These are phyloP conservation scores for Diuraphis noxia DNA, from an alignment of 1,140 invertebrate species.

Conservation along the genomic window DNA sequence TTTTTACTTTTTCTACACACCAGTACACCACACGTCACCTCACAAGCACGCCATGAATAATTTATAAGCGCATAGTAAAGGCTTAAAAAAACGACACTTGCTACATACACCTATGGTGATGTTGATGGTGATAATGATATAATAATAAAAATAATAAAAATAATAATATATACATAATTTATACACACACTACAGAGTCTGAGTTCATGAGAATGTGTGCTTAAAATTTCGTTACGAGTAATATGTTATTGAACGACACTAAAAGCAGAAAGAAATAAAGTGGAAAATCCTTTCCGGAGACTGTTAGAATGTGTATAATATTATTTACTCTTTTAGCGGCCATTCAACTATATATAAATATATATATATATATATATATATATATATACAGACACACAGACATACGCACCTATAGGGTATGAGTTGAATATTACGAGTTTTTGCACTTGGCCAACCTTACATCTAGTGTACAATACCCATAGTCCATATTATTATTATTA, in stretches of 20 bases:
- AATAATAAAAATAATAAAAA: too few species aligned
- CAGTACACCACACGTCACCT: background rate
- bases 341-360: background rate
- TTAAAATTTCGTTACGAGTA: background rate
- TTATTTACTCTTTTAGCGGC: background rate
- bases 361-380: too few species aligned
- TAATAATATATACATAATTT: slow-evolving; percentile 10
- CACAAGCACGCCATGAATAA: slow-evolving; percentile 26
- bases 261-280: background rate
- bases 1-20: background rate
- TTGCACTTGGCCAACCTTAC: background rate
- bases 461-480: background rate
- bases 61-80: background rate
- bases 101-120: background rate
- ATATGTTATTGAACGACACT: background rate
- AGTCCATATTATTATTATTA: background rate
- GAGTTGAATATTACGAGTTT: background rate
- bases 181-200: background rate
- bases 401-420: background rate
- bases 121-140: too few species aligned
- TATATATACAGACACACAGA: too few species aligned
- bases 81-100: slow-evolving; percentile 18
- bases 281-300: background rate
- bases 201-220: background rate
- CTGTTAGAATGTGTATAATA: background rate